Conservation (phyloP, 2,797 vertebrate genomes). For the Argyrosomus regius region DNA sequence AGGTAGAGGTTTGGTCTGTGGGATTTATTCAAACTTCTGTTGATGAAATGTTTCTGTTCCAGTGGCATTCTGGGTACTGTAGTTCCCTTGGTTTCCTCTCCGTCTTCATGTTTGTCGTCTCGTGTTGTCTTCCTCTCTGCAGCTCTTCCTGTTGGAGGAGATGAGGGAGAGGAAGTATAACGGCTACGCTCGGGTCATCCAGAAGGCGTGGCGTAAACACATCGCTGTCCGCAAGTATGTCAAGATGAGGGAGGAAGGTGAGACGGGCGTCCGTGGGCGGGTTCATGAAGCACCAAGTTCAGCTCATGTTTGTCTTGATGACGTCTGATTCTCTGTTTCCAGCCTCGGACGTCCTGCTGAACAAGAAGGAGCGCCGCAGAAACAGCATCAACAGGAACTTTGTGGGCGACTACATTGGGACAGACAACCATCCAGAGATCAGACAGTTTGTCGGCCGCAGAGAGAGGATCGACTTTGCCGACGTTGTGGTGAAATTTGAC, state of each 20-base stretch:
- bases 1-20: background rate
- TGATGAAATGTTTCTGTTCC: background rate
- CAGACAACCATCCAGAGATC: slow-evolving; percentile 87
- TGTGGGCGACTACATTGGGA: slow-evolving; percentile 89
- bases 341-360: slow-evolving; percentile 89
- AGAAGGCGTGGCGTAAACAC: slow-evolving; percentile 91
- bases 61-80: background rate
- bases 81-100: background rate
- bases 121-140: slow-evolving; percentile 9
- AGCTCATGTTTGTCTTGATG: background rate
- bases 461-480: slow-evolving; percentile 89
- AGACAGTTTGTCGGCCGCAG: slow-evolving; percentile 87
- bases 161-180: slow-evolving; percentile 91
- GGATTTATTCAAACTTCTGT: no score
- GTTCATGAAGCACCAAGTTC: background rate
- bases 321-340: slow-evolving; percentile 3
- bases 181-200: slow-evolving; percentile 88
- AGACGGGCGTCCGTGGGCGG: background rate
- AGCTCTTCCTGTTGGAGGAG: slow-evolving; percentile 91
- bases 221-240: slow-evolving; percentile 89
- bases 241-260: slow-evolving; percentile 90
- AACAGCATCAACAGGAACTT: slow-evolving; percentile 93
- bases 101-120: background rate
- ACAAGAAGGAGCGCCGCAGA: slow-evolving; percentile 88
- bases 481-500: slow-evolving; percentile 88